Percentiles rank a stretch among this genome's conserved stretches.
Evolutionary conservation across 1,140 invertebrate species (phyloP).

Genomic region (Aphelinus certus): DNA sequence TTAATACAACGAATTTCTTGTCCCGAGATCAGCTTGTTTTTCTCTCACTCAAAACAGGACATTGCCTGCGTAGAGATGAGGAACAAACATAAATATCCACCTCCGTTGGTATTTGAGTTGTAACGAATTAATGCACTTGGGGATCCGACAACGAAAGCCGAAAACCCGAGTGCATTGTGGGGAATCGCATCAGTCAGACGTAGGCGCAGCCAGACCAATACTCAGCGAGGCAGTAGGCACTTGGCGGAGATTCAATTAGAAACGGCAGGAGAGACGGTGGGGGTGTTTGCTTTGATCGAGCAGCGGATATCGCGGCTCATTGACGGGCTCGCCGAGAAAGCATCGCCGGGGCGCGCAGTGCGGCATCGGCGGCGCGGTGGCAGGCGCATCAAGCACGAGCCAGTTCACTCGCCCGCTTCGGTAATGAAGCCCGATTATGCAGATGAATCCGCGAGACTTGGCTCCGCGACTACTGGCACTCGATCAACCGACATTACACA

Average conservation of each 20-base stretch:
- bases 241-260: too few relatives aligned
- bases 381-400: conserved; percentile 17
- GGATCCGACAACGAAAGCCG: neutral
- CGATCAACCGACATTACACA: neutral
- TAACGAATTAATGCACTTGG: too few relatives aligned
- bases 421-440: conserved; percentile 31
- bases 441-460: conserved; percentile 15
- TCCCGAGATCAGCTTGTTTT: too few relatives aligned
- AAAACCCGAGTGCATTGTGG: neutral
- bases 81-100: too few relatives aligned
- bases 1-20: too few relatives aligned
- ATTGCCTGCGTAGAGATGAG: too few relatives aligned
- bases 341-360: neutral
- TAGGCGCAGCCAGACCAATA: too few relatives aligned
- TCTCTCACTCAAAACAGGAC: too few relatives aligned
- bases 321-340: conserved; percentile 12
- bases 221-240: too few relatives aligned
- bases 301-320: neutral
- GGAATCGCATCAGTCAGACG: neutral
- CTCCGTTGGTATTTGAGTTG: too few relatives aligned
- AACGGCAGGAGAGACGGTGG: too few relatives aligned
- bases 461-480: neutral
- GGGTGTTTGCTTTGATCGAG: conserved; percentile 10
- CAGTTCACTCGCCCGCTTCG: conserved; percentile 6
- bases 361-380: too few relatives aligned